Evolutionary conservation across 2,888 invertebrate species (phyloP).

Genomic region (Himalopsyche anomala): DNA sequence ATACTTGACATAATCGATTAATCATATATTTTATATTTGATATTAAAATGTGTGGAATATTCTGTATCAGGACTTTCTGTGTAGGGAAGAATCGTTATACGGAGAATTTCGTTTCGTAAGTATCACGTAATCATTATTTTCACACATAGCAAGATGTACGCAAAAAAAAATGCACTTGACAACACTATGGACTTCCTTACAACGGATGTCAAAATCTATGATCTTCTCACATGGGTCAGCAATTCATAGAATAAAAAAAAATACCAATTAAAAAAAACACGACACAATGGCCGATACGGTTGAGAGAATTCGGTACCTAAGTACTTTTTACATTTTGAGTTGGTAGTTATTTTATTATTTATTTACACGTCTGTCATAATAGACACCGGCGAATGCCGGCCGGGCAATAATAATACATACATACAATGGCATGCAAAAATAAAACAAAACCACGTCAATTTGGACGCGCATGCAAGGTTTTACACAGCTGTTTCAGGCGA

Average conservation of each 20-base stretch:
- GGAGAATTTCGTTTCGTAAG: too few species aligned
- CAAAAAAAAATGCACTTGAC: too few species aligned
- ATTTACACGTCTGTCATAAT: background rate
- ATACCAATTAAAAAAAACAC: background rate
- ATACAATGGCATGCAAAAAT: background rate
- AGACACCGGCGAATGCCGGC: background rate
- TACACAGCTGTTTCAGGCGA: background rate
- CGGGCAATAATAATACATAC: background rate
- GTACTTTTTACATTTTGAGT: background rate
- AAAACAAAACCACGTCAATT: constrained; percentile 6
- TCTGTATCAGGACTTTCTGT: too few species aligned
- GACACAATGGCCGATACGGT: background rate
- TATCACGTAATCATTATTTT: too few species aligned
- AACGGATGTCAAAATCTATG: too few species aligned
- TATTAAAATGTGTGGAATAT: too few species aligned
- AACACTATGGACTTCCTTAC: too few species aligned
- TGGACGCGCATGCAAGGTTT: background rate
- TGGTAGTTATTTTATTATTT: background rate
- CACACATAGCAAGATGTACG: too few species aligned
- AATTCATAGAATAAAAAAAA: background rate
- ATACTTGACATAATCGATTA: too few species aligned
- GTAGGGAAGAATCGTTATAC: too few species aligned
- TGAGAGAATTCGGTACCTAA: background rate
- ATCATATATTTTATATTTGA: too few species aligned
- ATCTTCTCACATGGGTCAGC: too few species aligned